Percentiles rank a stretch among this genome's conserved stretches.
Conservation (phyloP, 2,113 vertebrate genomes). For the Megalops atlanticus region DNA sequence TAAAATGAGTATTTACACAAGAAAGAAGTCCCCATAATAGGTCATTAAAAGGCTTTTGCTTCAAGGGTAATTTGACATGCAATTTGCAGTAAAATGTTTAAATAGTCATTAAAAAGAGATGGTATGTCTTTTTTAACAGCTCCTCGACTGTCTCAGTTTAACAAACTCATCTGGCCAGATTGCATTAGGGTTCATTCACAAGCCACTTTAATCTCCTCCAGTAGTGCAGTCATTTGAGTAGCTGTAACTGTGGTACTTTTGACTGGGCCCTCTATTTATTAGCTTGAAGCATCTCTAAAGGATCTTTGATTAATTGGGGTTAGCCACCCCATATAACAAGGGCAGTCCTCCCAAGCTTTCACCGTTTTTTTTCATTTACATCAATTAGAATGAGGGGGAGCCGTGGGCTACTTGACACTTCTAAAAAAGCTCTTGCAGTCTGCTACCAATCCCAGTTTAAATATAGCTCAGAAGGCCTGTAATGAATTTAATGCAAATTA, state of each 20-base stretch:
- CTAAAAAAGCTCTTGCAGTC: conserved; percentile 62
- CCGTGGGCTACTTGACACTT: conserved; percentile 67
- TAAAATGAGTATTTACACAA: conserved; percentile 63
- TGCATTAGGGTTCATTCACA: conserved; percentile 50
- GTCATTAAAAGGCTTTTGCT: conserved; percentile 62
- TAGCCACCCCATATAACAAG: conserved; percentile 82
- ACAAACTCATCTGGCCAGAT: conserved; percentile 49
- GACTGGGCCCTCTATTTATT: conserved; percentile 75
- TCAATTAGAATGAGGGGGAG: conserved; percentile 81
- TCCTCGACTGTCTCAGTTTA: conserved; percentile 48
- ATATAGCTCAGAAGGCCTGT: conserved; percentile 70
- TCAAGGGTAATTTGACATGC: conserved; percentile 64
- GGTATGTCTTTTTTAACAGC: conserved; percentile 38
- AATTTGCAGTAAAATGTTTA: conserved; percentile 60
- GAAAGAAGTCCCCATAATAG: conserved; percentile 50
- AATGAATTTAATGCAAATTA: conserved; percentile 78
- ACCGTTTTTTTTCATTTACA: conserved; percentile 86
- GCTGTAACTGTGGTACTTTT: conserved; percentile 63
- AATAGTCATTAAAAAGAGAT: conserved; percentile 43
- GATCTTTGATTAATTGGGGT: conserved; percentile 93
- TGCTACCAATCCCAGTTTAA: conserved; percentile 69
- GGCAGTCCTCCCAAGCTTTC: conserved; percentile 83
- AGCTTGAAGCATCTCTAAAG: conserved; percentile 81
- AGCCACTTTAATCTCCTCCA: conserved; percentile 61
- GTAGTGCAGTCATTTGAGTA: conserved; percentile 58